Conservation (phyloP, 1,140 invertebrate species). For the Penaeus vannamei region DNA sequence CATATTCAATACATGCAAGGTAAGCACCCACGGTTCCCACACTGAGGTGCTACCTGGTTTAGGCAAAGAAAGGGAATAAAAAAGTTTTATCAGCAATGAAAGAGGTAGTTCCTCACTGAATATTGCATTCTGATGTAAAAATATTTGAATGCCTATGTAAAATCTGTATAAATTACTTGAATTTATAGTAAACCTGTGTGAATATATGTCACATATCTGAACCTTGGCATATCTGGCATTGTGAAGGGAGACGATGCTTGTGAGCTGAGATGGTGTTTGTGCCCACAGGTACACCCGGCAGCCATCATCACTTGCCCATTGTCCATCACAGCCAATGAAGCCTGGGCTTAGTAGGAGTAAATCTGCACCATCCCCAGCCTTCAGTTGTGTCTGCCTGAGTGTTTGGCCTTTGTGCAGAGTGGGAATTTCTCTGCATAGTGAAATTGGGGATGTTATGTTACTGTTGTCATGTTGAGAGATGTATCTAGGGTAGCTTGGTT, state of each 20-base stretch:
- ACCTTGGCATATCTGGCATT: slow-evolving; percentile 46
- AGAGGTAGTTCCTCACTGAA: slow-evolving; percentile 40
- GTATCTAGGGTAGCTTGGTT: slow-evolving; percentile 36
- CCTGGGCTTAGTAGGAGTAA: slow-evolving; percentile 49
- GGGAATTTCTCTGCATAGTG: slow-evolving; percentile 7
- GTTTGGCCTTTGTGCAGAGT: slow-evolving; percentile 33
- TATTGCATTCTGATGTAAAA: slow-evolving; percentile 47
- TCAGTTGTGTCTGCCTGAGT: slow-evolving; percentile 55
- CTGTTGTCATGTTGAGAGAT: slow-evolving; percentile 46
- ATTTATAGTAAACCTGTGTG: not conserved
- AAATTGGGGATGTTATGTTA: slow-evolving; percentile 23
- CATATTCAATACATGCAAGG: slow-evolving; percentile 58
- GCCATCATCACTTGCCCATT: slow-evolving; percentile 46
- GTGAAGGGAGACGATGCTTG: slow-evolving; percentile 47
- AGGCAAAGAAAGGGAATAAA: slow-evolving; percentile 34
- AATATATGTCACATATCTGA: slow-evolving; percentile 44
- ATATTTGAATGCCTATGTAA: slow-evolving; percentile 45
- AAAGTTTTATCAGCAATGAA: slow-evolving; percentile 19
- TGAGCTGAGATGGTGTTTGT: slow-evolving; percentile 55
- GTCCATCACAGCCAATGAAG: slow-evolving; percentile 57
- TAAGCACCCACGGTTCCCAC: slow-evolving; percentile 60
- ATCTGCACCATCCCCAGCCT: slow-evolving; percentile 50
- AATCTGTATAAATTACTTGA: slow-evolving; percentile 47
- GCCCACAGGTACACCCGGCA: slow-evolving; percentile 52
- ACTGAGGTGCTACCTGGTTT: slow-evolving; percentile 45